Evolutionary conservation across 2,797 vertebrate species (phyloP), one percentile per base, ranked within the genome.

Genomic region (Eulemur coronatus): DNA sequence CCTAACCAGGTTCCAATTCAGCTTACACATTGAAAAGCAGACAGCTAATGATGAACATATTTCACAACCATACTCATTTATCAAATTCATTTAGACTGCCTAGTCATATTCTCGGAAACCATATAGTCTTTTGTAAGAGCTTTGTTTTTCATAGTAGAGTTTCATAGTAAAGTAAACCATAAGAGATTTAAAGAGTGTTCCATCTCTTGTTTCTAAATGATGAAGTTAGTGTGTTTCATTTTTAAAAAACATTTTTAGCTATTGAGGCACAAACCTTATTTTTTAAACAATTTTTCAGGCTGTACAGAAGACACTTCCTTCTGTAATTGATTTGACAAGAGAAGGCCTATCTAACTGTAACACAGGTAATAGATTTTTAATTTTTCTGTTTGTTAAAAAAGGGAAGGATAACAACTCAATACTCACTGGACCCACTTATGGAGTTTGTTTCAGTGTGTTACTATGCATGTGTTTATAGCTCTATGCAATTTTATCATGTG

Each of bases 251-350:
- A 63, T 89, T 94, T 92, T 94, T 69, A 76, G 24, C 38, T 88
- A 11, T 84, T 94, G 35, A 91, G 38, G 26, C 28, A 73, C 15
- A 85, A 92, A 52, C 41, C 28, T 73, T 78, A 14, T n/a, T 82
- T 63, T 67, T 70, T 72, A 79, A 38, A 84, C 41, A 91, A 90
- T 35, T 94, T 95, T 89, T 89, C 52, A 98, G 98, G 75, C 13
- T 84, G 0, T 61, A 88, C 41, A 91, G 67, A 89, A 81, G 38
- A 95, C 97, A 94, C 10, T 50, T 55, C 70, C 95, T 79, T 95
- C 69, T 92, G 80, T 97, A 70, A 97, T 97, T 26, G 72, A 97
- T 59, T 78, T 97, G 96, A 97, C 98, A 2, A 55, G 84, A 92
- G 98, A 98, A 84, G 73, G 12, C 84, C 81, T 22, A 4, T 48